Percentiles rank a stretch among this genome's conserved stretches.
Evolutionary conservation across 2,797 vertebrate genomes (phyloP).

Genomic region (Acanthurus tractus): DNA sequence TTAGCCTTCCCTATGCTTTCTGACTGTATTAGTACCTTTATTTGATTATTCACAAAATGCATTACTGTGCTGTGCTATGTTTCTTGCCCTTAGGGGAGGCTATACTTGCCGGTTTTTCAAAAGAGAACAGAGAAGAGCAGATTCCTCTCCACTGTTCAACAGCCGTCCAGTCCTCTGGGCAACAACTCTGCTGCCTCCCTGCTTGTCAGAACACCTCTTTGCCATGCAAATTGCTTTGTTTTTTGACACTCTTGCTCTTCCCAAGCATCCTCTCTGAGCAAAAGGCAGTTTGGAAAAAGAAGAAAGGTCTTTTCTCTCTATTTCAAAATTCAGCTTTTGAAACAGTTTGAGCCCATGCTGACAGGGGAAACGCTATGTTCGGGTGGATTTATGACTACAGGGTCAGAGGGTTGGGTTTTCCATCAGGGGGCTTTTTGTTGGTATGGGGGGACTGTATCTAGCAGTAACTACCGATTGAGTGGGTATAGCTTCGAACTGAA

Average conservation of each 20-base stretch:
- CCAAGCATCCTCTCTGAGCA: constrained; percentile 41
- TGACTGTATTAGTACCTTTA: constrained; percentile 58
- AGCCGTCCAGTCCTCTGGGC: constrained; percentile 66
- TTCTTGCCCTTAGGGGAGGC: constrained; percentile 47
- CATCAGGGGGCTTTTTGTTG: constrained; percentile 15
- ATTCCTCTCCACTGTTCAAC: constrained; percentile 66
- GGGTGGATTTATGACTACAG: constrained; percentile 52
- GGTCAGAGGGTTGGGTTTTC: constrained; percentile 52
- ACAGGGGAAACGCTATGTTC: constrained; percentile 28
- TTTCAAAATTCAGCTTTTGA: constrained; percentile 43
- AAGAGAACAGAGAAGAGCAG: constrained; percentile 58
- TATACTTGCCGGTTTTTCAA: constrained; percentile 53
- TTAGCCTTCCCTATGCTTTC: constrained; percentile 33
- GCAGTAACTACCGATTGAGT: constrained; percentile 29
- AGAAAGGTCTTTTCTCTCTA: constrained; percentile 33
- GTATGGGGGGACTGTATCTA: constrained; percentile 10
- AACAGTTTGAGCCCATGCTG: constrained; percentile 44
- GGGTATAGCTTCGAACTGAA: constrained; percentile 26
- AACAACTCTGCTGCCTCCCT: constrained; percentile 50
- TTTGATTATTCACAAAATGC: constrained; percentile 69
- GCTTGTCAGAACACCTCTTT: constrained; percentile 75
- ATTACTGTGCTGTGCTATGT: constrained; percentile 46
- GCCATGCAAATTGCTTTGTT: constrained; percentile 74
- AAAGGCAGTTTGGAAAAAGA: constrained; percentile 44
- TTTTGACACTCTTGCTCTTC: constrained; percentile 36